Evolutionary conservation across 2,888 invertebrate genomes (phyloP).

Genomic region (Thereva unica): DNA sequence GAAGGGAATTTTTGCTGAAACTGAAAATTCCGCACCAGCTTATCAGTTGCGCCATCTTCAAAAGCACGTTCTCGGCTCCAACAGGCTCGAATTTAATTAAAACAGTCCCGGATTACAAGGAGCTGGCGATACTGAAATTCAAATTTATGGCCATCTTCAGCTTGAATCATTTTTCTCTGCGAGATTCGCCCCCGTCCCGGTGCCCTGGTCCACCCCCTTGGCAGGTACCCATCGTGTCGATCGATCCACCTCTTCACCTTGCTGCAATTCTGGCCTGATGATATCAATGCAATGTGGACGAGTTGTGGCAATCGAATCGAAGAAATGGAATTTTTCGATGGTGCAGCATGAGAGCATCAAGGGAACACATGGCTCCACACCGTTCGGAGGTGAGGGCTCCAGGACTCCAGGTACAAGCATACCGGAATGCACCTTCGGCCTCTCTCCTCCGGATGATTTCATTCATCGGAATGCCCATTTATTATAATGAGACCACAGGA

Average conservation of each 20-base stretch:
- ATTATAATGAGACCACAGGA: conserved; percentile 34
- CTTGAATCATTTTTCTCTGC: conserved; percentile 40
- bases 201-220: not conserved
- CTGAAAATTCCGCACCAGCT: conserved; percentile 35
- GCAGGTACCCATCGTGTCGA: conserved; percentile 1
- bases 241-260: not conserved
- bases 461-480: conserved; percentile 40
- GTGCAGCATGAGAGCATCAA: conserved; percentile 3
- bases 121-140: conserved; percentile 36
- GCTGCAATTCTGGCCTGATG: not conserved
- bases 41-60: conserved; percentile 39
- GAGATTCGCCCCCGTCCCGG: conserved; percentile 33
- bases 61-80: conserved; percentile 30
- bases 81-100: conserved; percentile 38
- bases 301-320: conserved; percentile 2
- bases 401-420: conserved; percentile 6
- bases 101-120: conserved; percentile 35
- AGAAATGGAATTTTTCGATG: conserved; percentile 17
- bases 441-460: conserved; percentile 34
- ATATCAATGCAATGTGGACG: conserved; percentile 11
- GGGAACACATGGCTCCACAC: conserved; percentile 6
- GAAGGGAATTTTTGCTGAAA: conserved; percentile 9
- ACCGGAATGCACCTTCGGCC: not conserved
- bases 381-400: conserved; percentile 2
- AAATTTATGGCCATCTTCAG: conserved; percentile 44